Percentiles rank a stretch among this genome's conserved stretches.
Conservation (phyloP, 2,113 vertebrate genomes). For the Beaufortia kweichowensis region DNA sequence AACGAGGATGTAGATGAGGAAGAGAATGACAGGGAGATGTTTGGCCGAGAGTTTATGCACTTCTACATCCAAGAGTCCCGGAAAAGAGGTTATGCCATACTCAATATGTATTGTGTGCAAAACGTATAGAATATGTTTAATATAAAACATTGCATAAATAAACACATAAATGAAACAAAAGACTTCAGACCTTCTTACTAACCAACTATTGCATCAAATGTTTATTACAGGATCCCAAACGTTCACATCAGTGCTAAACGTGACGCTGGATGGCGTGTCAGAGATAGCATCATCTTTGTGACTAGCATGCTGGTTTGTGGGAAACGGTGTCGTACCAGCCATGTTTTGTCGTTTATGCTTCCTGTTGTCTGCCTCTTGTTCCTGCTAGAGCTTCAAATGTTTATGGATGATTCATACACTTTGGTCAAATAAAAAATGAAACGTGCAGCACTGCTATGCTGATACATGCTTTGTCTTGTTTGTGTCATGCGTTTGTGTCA, state of each 20-base stretch:
- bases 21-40: conserved; percentile 86
- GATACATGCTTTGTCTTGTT: no score
- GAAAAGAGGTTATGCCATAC: conserved; percentile 68
- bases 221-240: conserved; percentile 54
- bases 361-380: conserved; percentile 8
- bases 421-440: conserved; percentile 17
- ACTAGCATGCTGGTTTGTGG: conserved; percentile 31
- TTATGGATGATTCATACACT: neutral
- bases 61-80: conserved; percentile 83
- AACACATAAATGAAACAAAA: neutral
- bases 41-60: conserved; percentile 90
- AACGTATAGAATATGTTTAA: conserved; percentile 35
- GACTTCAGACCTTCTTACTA: neutral
- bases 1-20: conserved; percentile 65
- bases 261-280: conserved; percentile 39
- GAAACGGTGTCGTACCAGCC: neutral
- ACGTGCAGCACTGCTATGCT: neutral
- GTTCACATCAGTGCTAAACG: conserved; percentile 55
- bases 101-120: conserved; percentile 61
- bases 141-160: conserved; percentile 3
- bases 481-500: neutral
- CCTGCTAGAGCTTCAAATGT: neutral
- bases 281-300: conserved; percentile 21
- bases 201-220: conserved; percentile 24
- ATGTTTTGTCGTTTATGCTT: conserved; percentile 18